Evolutionary conservation across 2,113 vertebrate genomes (phyloP).

Genomic region (Sinosuthora webbiana): DNA sequence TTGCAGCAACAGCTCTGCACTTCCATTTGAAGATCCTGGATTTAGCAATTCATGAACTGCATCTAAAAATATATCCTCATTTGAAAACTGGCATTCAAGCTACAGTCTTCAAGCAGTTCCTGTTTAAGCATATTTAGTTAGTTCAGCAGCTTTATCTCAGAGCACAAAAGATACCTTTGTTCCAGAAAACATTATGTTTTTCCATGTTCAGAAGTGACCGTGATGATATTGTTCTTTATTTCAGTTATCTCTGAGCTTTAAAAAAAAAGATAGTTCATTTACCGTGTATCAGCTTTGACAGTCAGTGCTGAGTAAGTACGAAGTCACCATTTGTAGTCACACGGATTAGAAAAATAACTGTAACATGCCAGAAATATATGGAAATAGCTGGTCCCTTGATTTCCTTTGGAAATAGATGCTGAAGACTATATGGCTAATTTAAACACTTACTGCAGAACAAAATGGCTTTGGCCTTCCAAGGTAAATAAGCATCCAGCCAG

Average conservation of each 20-base stretch:
- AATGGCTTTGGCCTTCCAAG: background rate
- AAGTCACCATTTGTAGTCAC: background rate
- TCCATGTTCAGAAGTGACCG: background rate
- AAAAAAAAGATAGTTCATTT: background rate
- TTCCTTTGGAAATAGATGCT: background rate
- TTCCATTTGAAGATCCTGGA: background rate
- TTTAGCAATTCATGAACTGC: background rate
- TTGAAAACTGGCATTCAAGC: background rate
- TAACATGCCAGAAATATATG: background rate
- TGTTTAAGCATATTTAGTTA: background rate
- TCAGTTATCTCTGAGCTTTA: background rate
- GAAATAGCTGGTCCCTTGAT: background rate
- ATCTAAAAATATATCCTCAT: background rate
- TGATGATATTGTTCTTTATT: background rate
- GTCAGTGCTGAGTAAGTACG: background rate
- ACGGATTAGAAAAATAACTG: background rate
- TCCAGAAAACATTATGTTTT: background rate
- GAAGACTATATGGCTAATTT: background rate
- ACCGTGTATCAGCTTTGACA: background rate
- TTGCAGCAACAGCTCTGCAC: background rate
- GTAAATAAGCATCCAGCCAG: background rate
- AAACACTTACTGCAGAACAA: background rate
- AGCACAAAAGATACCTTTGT: background rate
- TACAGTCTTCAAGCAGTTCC: background rate
- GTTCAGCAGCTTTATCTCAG: background rate